Percentiles rank a stretch among this genome's conserved stretches.
phyloP scores from a whole-genome alignment of 2,113 vertebrate genomes.

The Deroptyus accipitrinus region DNA sequence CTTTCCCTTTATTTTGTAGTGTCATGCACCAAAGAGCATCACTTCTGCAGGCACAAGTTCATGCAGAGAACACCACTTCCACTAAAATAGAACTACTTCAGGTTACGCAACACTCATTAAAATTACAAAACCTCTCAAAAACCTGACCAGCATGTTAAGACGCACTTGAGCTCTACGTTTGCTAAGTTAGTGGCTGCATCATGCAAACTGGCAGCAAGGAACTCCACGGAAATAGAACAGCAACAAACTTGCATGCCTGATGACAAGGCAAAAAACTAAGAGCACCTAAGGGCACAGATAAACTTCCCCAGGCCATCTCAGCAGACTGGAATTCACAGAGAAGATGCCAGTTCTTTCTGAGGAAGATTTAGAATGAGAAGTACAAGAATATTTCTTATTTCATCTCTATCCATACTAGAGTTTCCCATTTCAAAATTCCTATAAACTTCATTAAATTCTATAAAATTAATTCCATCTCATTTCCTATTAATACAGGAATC shows the following conservation, averaged over 20 bases:
- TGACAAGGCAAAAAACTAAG: background rate
- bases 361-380: background rate
- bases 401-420: fast-evolving
- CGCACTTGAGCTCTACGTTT: background rate
- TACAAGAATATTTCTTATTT: background rate
- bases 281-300: background rate
- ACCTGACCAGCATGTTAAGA: slow-evolving; percentile 28
- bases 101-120: slow-evolving; percentile 57
- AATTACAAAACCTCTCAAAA: slow-evolving; percentile 7
- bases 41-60: slow-evolving; percentile 44
- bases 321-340: background rate
- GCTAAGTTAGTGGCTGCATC: slow-evolving; percentile 36
- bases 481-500: background rate
- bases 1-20: background rate
- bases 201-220: slow-evolving; percentile 42
- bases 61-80: slow-evolving; percentile 59
- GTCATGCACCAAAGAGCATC: slow-evolving; percentile 25
- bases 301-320: background rate
- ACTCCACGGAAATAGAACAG: background rate
- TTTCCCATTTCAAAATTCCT: background rate
- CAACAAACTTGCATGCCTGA: background rate
- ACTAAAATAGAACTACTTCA: slow-evolving; percentile 39
- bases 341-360: background rate
- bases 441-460: background rate
- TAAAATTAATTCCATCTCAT: background rate